Evolutionary conservation across 2,113 vertebrate species (phyloP).

Genomic region (Ellobius talpinus): DNA sequence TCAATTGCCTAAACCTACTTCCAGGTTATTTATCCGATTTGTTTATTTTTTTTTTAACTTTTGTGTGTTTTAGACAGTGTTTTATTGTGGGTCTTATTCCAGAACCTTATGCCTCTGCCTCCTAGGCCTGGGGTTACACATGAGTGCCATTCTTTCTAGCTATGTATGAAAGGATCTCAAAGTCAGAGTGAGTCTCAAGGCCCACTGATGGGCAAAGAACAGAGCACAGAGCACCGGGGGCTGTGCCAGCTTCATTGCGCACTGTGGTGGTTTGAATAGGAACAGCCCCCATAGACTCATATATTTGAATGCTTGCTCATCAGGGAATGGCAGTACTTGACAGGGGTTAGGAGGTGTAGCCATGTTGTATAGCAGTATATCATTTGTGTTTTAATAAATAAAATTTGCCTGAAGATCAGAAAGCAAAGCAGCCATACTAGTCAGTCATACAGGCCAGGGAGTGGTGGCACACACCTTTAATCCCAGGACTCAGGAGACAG

Average conservation of each 20-base stretch:
- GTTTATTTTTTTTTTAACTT: background rate
- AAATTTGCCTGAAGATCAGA: no score
- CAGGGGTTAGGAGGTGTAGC: background rate
- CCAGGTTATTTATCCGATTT: background rate
- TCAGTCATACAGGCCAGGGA: no score
- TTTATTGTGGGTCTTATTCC: background rate
- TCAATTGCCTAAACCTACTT: background rate
- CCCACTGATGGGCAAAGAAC: background rate
- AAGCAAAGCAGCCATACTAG: no score
- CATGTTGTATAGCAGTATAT: background rate
- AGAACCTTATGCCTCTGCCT: background rate
- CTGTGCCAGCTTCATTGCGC: background rate
- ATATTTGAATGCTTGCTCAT: background rate
- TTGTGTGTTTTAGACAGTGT: background rate
- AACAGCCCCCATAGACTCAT: background rate
- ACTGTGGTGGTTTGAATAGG: background rate
- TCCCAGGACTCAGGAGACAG: no score
- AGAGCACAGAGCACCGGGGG: background rate
- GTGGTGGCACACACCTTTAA: no score
- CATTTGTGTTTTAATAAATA: no score
- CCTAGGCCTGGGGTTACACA: background rate
- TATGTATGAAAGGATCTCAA: background rate
- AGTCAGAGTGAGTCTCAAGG: background rate
- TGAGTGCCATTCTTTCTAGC: no score
- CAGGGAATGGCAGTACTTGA: background rate